Evolutionary conservation across 2,797 vertebrate genomes (phyloP), one percentile per base, ranked within the genome.

Genomic region (Gymnothorax reevesii): DNA sequence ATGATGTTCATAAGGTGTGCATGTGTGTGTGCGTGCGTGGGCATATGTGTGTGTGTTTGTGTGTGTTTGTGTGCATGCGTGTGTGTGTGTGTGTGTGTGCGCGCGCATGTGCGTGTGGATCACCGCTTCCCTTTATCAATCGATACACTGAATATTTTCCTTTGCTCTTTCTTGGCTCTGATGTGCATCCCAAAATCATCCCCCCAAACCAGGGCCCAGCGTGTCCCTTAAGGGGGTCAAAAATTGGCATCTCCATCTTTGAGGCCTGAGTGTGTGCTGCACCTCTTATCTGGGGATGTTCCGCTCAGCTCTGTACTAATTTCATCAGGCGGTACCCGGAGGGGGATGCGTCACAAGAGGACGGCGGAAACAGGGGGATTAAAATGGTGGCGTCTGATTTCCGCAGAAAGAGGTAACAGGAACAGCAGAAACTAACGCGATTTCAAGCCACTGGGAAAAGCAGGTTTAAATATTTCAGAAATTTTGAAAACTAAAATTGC

Each of bases 401-500:
- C 57, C 85, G 88, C 89, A 91, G 90, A 91, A 42, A 77, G 91
- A 89, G 75, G 87, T 49, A 13, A 60, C 55, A 89, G 86, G 89
- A 93, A 92, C 55, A 13, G 2, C 49, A 10, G 49, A 49, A 84
- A 66, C 87, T 90, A 86, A 88, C 17, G 17, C 62, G 13, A 49
- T 20, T 17, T 60, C n/a, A 42, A 49, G 22, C 77, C 88, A 64
- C 75, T 87, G 79, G 88, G 86, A 84, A 91, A 89, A 87, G 87
- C 84, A 86, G 85, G 93, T 88, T 82, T 90, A 92, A 93, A 95
- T 93, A 93, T 94, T 93, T 90, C 91, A 87, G 57, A 54, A 22
- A 87, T 69, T 88, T 93, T 92, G 87, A 92, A 88, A 42, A 42
- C 33, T 42, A 42, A 42, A 42, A 42, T 2, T 42, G 33, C 33